These are phyloP conservation scores for Darevskia nairensis DNA, from an alignment of 2,797 vertebrate genomes.

Conservation along the genomic window DNA sequence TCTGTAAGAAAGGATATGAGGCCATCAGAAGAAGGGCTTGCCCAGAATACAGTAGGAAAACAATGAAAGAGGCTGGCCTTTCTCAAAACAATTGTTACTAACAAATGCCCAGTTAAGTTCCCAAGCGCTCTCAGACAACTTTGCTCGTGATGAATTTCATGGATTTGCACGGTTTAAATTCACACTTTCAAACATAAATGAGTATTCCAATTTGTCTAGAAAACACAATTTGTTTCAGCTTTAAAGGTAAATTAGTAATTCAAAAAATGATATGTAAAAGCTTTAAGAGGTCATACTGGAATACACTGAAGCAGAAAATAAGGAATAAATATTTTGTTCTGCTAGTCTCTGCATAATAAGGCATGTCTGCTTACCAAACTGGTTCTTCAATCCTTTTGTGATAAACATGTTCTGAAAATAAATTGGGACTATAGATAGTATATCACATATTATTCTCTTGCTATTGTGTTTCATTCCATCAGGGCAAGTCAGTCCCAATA, in stretches of 20 bases:
- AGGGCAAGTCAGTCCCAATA: slow-evolving; percentile 4
- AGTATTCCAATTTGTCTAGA: slow-evolving; percentile 22
- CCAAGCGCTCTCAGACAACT: background rate
- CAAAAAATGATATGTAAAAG: slow-evolving; percentile 24
- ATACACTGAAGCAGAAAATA: slow-evolving; percentile 29
- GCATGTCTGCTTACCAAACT: background rate
- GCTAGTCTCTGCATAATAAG: slow-evolving; percentile 7
- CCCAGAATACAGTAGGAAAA: background rate
- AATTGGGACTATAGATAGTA: background rate
- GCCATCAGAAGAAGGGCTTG: background rate
- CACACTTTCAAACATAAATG: slow-evolving; percentile 22
- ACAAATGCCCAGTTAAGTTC: slow-evolving; percentile 25
- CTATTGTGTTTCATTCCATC: slow-evolving; percentile 34
- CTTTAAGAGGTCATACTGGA: background rate
- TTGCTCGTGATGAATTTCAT: slow-evolving; percentile 22
- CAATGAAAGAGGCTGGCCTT: background rate
- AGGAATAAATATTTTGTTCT: background rate
- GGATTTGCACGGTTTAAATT: slow-evolving; percentile 5
- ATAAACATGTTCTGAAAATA: background rate
- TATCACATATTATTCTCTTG: slow-evolving; percentile 23
- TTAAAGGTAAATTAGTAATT: slow-evolving; percentile 31
- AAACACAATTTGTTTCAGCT: slow-evolving; percentile 21
- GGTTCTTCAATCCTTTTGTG: background rate
- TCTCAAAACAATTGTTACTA: background rate
- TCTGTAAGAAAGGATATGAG: background rate